Base-by-base conservation (phyloP, 2,888 invertebrate species). In the Pandemis cinnamomeana region DNA sequence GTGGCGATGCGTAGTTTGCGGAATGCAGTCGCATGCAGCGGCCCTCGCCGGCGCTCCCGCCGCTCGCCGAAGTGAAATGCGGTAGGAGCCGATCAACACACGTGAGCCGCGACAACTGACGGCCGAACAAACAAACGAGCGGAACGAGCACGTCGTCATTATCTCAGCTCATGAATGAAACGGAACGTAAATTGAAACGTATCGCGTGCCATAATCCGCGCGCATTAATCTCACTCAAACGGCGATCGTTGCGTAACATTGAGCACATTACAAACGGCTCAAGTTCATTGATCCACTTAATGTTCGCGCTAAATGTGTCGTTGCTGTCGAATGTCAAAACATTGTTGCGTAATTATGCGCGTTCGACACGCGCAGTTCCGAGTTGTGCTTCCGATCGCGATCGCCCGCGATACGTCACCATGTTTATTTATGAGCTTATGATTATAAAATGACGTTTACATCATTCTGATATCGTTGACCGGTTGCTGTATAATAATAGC, bases 241-340 rank as follows among this genome's bases (percentile, higher is more conserved):
- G 87, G 89, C 91, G 91, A 92, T 91, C 87, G 86, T 93, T 93
- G 89, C 91, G 92, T 92, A 91, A 93, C 87, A 84, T 80, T 81
- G 85, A 87, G 85, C 87, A 87, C 84, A 87, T 68, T 74, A 89
- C 91, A 91, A 90, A 91, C 91, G 88, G 86, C 92, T 91, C 93
- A 93, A 93, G 94, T 93, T 94, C 94, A 93, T 92, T 93, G 94
- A 93, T 93, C 93, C 92, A 93, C 93, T 92, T 93, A 92, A 90
- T 89, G 89, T 87, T 89, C 87, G 88, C 88, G 87, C 91, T 92
- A 93, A 93, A 94, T 93, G 90, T 93, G 93, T 93, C 93, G 91
- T 87, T 87, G 85, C 86, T 87, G 87, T 87, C 86, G 89, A 92
- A 93, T 93, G 92, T 94, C 93, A 92, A 93, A 93, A 91, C 92